Conservation (phyloP, 2,888 invertebrate genomes). For the Argyra leucocephala region DNA sequence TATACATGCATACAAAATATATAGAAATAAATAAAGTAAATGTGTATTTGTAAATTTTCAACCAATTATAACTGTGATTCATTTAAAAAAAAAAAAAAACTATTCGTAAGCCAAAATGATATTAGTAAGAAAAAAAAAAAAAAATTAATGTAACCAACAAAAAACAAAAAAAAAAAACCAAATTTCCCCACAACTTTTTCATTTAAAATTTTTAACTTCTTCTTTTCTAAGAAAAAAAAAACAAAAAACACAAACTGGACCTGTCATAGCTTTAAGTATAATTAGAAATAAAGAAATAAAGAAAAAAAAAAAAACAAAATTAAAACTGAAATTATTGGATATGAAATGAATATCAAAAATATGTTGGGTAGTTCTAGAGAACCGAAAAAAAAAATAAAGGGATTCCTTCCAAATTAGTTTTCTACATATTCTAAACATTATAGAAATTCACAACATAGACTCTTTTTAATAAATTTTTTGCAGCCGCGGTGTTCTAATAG, state of each 20-base stretch:
- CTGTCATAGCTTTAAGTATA: neutral
- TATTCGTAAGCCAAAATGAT: neutral
- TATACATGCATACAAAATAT: neutral
- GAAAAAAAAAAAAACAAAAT: neutral
- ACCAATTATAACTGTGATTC: neutral
- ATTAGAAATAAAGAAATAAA: neutral
- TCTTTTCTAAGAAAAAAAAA: neutral
- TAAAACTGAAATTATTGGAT: no score
- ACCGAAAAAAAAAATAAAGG: no score
- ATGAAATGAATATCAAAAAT: no score
- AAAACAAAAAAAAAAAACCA: no score
- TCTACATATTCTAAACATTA: no score
- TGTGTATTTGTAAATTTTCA: neutral
- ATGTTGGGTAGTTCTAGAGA: no score
- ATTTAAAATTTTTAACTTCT: neutral
- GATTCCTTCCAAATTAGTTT: no score
- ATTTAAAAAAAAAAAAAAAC: neutral
- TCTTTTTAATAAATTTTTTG: no score
- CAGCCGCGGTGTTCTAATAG: no score
- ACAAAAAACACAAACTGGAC: neutral
- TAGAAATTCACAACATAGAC: no score
- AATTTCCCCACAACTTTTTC: neutral
- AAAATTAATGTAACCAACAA: neutral
- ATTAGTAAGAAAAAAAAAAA: neutral
- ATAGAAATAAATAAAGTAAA: neutral